Evolutionary conservation across 2,113 vertebrate genomes (phyloP).

Genomic region (Entomyzon cyanotis): DNA sequence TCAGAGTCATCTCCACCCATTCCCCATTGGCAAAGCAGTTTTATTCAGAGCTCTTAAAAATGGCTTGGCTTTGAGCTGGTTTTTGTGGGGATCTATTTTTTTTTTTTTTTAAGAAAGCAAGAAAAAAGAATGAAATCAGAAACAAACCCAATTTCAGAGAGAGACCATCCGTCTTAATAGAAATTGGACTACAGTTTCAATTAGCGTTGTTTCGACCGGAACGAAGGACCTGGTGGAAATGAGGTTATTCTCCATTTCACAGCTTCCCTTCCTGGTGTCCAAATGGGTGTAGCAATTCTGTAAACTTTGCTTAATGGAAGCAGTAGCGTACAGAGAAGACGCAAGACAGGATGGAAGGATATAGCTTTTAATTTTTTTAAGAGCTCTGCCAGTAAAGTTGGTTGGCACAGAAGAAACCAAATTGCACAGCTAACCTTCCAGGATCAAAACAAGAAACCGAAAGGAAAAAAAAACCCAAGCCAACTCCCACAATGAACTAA

Average conservation of each 20-base stretch:
- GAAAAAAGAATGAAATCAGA: slow-evolving; percentile 35
- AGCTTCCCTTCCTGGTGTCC: slow-evolving; percentile 19
- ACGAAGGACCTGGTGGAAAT: slow-evolving; percentile 28
- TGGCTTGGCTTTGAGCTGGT: not conserved
- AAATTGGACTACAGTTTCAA: slow-evolving; percentile 21
- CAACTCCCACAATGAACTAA: slow-evolving; percentile 57
- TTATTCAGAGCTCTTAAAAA: slow-evolving; percentile 74
- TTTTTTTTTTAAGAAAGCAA: not conserved
- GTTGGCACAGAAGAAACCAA: slow-evolving; percentile 72
- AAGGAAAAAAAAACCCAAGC: slow-evolving; percentile 52
- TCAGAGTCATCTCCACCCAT: slow-evolving; percentile 49
- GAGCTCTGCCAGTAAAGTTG: slow-evolving; percentile 67
- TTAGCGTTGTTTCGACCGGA: not conserved
- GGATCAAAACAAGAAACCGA: slow-evolving; percentile 60
- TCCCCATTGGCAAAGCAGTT: slow-evolving; percentile 55
- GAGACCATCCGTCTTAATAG: slow-evolving; percentile 27
- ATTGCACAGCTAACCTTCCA: slow-evolving; percentile 67
- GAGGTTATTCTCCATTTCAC: slow-evolving; percentile 39
- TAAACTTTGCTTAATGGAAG: slow-evolving; percentile 49
- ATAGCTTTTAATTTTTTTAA: slow-evolving; percentile 62
- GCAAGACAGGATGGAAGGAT: not conserved
- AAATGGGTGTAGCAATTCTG: slow-evolving; percentile 30
- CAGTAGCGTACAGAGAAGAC: not conserved
- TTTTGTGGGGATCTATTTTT: not conserved
- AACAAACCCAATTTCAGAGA: slow-evolving; percentile 43